Conservation (phyloP, 2,113 vertebrate species). For the Psilopsiagon aurifrons region DNA sequence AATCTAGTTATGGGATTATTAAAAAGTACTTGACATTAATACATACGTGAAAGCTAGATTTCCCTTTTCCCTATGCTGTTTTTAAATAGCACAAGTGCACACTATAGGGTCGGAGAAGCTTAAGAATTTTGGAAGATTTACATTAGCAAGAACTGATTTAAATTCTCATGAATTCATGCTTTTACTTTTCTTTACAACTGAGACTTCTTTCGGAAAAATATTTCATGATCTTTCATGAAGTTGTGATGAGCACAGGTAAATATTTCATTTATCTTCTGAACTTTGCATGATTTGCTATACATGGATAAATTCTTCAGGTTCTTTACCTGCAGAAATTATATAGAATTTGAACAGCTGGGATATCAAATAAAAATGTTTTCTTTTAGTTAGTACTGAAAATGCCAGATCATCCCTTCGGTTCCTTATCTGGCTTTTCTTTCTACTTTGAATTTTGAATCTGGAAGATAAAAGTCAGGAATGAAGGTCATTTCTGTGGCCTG, state of each 20-base stretch:
- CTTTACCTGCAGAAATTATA: neutral
- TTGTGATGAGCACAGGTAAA: neutral
- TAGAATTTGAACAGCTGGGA: neutral
- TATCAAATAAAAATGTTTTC: neutral
- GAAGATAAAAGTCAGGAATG: neutral
- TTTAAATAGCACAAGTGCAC: neutral
- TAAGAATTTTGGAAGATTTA: neutral
- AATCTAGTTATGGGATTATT: neutral
- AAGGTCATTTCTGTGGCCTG: neutral
- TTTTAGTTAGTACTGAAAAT: neutral
- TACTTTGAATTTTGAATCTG: neutral
- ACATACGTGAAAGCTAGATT: neutral
- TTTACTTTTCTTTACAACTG: neutral
- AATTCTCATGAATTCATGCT: neutral
- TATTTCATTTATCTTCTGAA: fast-evolving
- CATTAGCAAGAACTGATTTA: neutral
- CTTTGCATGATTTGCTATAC: neutral
- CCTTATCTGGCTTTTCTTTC: neutral
- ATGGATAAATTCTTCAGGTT: neutral
- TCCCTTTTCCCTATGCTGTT: neutral
- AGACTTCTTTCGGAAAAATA: neutral
- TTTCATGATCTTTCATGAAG: neutral
- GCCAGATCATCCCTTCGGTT: neutral
- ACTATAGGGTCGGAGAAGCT: neutral
- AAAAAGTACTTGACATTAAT: neutral